phyloP scores from a whole-genome alignment of 1,140 invertebrate species.

The Leptopilina boulardi region DNA sequence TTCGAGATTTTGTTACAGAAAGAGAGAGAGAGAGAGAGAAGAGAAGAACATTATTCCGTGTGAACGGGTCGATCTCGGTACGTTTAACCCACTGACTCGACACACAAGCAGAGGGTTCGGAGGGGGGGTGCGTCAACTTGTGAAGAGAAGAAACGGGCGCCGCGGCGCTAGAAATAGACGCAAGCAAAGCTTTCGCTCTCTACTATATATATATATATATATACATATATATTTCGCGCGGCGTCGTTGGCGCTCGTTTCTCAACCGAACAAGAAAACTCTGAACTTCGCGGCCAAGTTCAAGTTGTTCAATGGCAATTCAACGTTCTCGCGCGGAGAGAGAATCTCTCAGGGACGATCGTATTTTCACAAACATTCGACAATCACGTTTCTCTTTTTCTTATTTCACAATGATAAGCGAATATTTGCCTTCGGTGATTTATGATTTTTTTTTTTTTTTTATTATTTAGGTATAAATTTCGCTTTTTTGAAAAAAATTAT shows the following conservation, averaged over 20 bases:
- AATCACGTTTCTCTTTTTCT: background rate
- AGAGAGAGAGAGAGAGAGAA: no score
- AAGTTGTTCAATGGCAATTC: slow-evolving; percentile 60
- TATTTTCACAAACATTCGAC: background rate
- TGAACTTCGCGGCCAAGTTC: slow-evolving; percentile 73
- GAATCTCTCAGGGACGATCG: background rate
- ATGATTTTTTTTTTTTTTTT: background rate
- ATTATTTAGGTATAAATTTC: no score
- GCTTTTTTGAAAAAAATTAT: no score
- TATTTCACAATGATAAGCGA: background rate
- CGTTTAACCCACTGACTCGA: slow-evolving; percentile 69
- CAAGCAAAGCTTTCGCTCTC: slow-evolving; percentile 66
- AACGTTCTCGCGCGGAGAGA: background rate
- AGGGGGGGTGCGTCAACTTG: slow-evolving; percentile 40
- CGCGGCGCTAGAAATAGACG: slow-evolving; percentile 71
- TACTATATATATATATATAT: slow-evolving; percentile 14
- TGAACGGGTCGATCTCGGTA: slow-evolving; percentile 51
- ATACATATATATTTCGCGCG: slow-evolving; percentile 42
- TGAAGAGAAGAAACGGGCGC: slow-evolving; percentile 66
- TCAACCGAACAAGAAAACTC: slow-evolving; percentile 69
- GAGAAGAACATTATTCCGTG: slow-evolving; percentile 25
- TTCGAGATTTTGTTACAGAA: background rate
- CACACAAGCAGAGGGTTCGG: slow-evolving; percentile 50
- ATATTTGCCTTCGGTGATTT: background rate
- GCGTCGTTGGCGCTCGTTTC: slow-evolving; percentile 59